Percentiles rank a stretch among this genome's conserved stretches.
Evolutionary conservation across 2,888 invertebrate genomes (phyloP).

Genomic region (Amblyjoppa proteus): DNA sequence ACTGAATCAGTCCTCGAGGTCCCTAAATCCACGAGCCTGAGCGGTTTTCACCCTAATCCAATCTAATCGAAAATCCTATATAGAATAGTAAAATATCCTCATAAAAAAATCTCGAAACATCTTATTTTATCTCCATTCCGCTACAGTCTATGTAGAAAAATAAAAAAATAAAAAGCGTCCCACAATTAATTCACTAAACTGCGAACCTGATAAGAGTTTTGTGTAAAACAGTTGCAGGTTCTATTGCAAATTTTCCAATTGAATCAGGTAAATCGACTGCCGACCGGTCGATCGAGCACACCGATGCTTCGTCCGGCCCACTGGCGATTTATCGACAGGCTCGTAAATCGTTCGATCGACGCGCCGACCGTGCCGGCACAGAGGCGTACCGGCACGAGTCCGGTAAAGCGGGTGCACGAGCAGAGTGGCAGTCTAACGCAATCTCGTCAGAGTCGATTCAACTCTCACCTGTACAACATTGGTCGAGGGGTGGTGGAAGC

Average conservation of each 20-base stretch:
- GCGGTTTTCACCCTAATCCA: too few relatives aligned
- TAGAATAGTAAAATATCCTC: too few relatives aligned
- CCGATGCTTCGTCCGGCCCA: conserved; percentile 19
- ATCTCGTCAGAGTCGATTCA: conserved; percentile 63
- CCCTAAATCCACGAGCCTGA: too few relatives aligned
- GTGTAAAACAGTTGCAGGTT: neutral
- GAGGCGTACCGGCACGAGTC: neutral
- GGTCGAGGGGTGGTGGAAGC: conserved; percentile 1
- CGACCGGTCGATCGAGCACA: conserved; percentile 54
- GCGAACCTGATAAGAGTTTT: neutral
- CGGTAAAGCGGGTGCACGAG: conserved; percentile 9
- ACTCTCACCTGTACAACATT: conserved; percentile 61
- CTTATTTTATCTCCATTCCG: too few relatives aligned
- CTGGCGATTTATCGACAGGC: conserved; percentile 57
- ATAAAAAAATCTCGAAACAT: too few relatives aligned
- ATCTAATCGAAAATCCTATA: neutral
- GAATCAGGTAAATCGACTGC: conserved; percentile 42
- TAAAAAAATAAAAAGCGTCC: too few relatives aligned
- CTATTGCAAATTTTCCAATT: conserved; percentile 14
- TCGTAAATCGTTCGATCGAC: conserved; percentile 57
- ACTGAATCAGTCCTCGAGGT: too few relatives aligned
- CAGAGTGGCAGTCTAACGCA: conserved; percentile 36
- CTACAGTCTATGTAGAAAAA: too few relatives aligned
- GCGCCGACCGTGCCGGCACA: neutral
- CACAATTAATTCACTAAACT: neutral